Evolutionary conservation across 2,113 vertebrate genomes (phyloP), one percentile per base, ranked within the genome.

Genomic region (Carassius carassius): DNA sequence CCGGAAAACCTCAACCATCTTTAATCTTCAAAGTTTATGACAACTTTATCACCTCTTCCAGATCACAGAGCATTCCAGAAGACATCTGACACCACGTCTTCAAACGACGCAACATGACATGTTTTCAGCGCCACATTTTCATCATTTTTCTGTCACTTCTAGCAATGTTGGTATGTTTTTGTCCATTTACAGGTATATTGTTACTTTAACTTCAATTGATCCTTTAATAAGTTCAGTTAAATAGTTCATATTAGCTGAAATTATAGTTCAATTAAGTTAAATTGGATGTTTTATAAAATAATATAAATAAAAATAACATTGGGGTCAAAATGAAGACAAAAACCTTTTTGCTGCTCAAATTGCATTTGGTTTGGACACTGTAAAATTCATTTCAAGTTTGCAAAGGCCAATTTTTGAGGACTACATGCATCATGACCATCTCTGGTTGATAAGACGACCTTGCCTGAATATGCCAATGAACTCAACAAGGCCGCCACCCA

Each of bases 401-500:
- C 10, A 23, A 51, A 14, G 49, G 49, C 13, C 49, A 51, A 4
- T 13, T 23, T 62, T 62, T 62, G 10, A 23, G 58, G 16, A 19
- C 65, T 67, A 17, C 32, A n/a, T 54, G 3, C 73, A 63, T 83
- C 75, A 78, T 74, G 56, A 32, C 3, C 49, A 69, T 84, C 69
- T 74, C 47, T 72, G 1, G 41, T 69, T 78, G 81, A 86, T 76
- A 88, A 86, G 70, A 41, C 76, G 79, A 83, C 84, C 84, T 86
- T 85, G 84, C 87, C 87, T 14, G 62, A 49, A 72, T 81, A 81
- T 41, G 47, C 13, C 73, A 73, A 58, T 32, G 56, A 51, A 78
- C 44, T 54, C 54, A 32, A 17, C 19, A 32, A 54, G 41, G 44
- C 62, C 41, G 17, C 62, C 63, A 73, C 58, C 72, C 29, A 21